Evolutionary conservation across 1,140 invertebrate species (phyloP).

Genomic region (Anoplophora glabripennis): DNA sequence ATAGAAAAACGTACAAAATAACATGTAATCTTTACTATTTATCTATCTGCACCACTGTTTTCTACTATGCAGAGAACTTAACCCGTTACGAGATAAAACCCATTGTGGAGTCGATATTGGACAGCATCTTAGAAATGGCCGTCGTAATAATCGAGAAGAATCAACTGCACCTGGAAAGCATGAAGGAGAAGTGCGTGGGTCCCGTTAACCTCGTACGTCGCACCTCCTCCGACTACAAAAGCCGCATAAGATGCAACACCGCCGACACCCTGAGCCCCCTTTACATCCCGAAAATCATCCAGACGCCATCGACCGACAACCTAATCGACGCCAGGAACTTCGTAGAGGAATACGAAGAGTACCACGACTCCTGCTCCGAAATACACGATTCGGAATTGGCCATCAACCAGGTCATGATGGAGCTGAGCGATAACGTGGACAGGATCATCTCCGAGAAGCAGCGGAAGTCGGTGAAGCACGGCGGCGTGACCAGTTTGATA

Average conservation of each 20-base stretch:
- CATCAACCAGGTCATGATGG: slow-evolving; percentile 33
- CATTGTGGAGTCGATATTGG: slow-evolving; percentile 31
- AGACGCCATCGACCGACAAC: slow-evolving; percentile 36
- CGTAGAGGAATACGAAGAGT: slow-evolving; percentile 47
- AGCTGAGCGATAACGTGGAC: slow-evolving; percentile 37
- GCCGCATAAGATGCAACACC: slow-evolving; percentile 32
- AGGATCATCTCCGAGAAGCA: slow-evolving; percentile 32
- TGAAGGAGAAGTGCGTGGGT: slow-evolving; percentile 9
- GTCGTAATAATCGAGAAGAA: slow-evolving; percentile 35
- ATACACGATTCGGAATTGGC: slow-evolving; percentile 33
- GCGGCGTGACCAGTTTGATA: slow-evolving; percentile 43
- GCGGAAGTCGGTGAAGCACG: slow-evolving; percentile 42
- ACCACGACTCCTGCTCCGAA: slow-evolving; percentile 44
- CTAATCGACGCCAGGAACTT: slow-evolving; percentile 43
- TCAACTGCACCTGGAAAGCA: slow-evolving; percentile 24
- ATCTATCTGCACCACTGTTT: not conserved
- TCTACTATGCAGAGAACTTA: not conserved
- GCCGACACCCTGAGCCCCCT: slow-evolving; percentile 29
- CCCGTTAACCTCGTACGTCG: slow-evolving; percentile 5
- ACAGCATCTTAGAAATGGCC: slow-evolving; percentile 42
- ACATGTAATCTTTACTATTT: too few relatives aligned
- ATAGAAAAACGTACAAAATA: too few relatives aligned
- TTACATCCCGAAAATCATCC: slow-evolving; percentile 32
- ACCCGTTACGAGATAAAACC: slow-evolving; percentile 9
- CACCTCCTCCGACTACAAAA: slow-evolving; percentile 12